phyloP scores from a whole-genome alignment of 2,797 vertebrate genomes.

The Muscicapa striata region DNA sequence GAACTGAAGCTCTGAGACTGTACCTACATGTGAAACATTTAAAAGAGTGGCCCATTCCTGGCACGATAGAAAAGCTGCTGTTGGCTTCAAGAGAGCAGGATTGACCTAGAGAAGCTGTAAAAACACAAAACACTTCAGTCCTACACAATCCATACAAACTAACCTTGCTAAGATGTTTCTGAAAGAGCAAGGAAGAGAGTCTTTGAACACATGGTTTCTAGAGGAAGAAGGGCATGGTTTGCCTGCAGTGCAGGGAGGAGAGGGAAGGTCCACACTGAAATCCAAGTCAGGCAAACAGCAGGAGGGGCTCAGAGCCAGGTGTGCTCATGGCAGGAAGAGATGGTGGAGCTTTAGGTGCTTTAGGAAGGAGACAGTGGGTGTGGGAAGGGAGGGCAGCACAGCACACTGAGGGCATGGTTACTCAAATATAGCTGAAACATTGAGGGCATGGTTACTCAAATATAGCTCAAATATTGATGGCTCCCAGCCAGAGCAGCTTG shows the following conservation, averaged over 20 bases:
- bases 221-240: neutral
- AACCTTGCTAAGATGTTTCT: neutral
- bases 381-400: neutral
- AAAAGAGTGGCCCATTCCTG: neutral
- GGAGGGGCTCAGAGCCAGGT: neutral
- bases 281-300: neutral
- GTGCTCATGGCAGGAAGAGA: neutral
- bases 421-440: neutral
- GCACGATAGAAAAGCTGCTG: neutral
- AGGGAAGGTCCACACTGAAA: neutral
- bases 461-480: neutral
- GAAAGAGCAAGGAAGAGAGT: neutral
- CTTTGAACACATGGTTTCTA: neutral
- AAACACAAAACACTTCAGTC: neutral
- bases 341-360: neutral
- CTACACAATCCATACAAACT: neutral
- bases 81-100: neutral
- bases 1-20: neutral
- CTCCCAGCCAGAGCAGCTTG: neutral
- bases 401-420: neutral
- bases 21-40: neutral
- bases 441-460: neutral
- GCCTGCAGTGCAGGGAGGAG: neutral
- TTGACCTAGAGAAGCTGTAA: neutral
- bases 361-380: neutral